Evolutionary conservation across 64 coral and sea anemone species (phyloP), one percentile per base, ranked within the genome.

Genomic region (Orbicella faveolata): DNA sequence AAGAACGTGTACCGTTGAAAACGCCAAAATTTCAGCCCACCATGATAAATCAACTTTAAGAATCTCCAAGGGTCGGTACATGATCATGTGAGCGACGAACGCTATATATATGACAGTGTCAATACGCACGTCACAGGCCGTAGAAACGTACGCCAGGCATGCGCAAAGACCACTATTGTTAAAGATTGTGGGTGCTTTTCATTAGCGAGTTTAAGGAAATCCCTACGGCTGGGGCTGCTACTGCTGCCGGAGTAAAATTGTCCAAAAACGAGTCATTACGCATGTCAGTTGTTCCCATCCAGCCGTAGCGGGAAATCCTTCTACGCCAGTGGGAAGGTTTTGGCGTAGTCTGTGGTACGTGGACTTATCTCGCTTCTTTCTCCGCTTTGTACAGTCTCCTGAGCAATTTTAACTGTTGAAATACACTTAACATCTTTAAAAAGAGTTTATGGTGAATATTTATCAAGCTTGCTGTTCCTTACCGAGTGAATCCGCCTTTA

Each of bases 361-460:
- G 77, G 48, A n/a, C 39, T 79, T 79, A 52, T 79, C 77, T 79
- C 3, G 77, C 77, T 79, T 79, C 77, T 79, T 79, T 57, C 77
- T 79, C 51, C 20, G 52, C 77, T 79, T 79, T 55, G 59, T 79
- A 79, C 77, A 79, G 51, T 61, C 52, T 79, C 52, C 77, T 79
- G 77, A 79, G 77, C 77, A 79, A 79, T 61, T 79, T 79, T 57
- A 79, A 79, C 52, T 79, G 21, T 79, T 79, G 52, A 79, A 79
- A 79, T 79, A 57, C 51, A 57, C 77, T 79, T 79, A 79, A 79
- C 41, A 79, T 53, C 77, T 79, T 79, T 55, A 79, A 79, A 79
- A 79, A 79, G 25, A 79, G 77, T 55, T 59, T 57, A 59, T 79
- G 21, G 44, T 59, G 77, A 53, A 79, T 54, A 79, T 79, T 79